A percentile compares a stretch with the other conserved stretches of the same genome.
phyloP scores from a whole-genome alignment of 2,888 invertebrate genomes.

The Eupithecia tripunctaria region DNA sequence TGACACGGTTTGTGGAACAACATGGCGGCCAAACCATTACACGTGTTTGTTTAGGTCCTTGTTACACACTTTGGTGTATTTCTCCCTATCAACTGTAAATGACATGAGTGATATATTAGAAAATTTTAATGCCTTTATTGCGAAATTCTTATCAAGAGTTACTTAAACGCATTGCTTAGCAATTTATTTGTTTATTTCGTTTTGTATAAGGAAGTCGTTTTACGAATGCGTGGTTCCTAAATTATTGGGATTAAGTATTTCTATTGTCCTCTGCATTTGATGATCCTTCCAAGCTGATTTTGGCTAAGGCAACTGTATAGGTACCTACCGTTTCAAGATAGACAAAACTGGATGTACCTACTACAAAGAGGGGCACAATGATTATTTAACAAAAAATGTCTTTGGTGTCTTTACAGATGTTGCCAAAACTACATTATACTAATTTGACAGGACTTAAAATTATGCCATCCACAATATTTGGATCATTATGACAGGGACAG shows the following conservation, averaged over 20 bases:
- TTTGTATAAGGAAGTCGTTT: background rate
- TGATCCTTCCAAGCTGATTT: no score
- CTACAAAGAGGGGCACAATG: no score
- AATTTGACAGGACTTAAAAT: no score
- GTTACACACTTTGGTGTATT: conserved; percentile 71
- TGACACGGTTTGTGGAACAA: conserved; percentile 72
- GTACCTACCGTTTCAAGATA: no score
- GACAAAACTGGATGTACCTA: no score
- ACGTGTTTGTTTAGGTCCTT: conserved; percentile 73
- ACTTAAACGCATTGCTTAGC: background rate
- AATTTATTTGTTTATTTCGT: background rate
- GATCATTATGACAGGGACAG: no score
- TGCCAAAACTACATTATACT: no score
- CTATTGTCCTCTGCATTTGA: no score
- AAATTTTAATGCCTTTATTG: background rate
- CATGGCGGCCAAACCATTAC: conserved; percentile 67
- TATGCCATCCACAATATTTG: no score
- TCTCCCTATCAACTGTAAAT: conserved; percentile 53
- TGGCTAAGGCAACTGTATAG: no score
- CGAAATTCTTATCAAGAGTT: background rate
- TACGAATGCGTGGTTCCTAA: background rate
- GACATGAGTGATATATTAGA: conserved; percentile 37
- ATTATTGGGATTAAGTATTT: background rate
- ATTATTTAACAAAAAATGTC: no score
- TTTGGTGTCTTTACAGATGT: no score